Evolutionary conservation across 2,113 vertebrate species (phyloP).

Genomic region (Camelus dromedarius): DNA sequence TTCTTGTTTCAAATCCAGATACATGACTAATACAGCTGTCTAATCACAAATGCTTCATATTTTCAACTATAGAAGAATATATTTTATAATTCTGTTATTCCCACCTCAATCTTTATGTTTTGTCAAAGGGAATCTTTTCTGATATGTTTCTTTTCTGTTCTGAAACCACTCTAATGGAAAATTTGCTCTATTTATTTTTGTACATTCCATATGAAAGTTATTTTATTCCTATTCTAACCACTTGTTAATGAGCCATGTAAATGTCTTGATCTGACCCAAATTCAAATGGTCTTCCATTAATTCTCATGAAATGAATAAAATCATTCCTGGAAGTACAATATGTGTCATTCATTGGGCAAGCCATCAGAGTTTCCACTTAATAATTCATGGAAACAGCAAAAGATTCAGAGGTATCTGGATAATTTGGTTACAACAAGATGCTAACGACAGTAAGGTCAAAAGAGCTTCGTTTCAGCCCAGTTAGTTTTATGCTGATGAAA

Average conservation of each 20-base stretch:
- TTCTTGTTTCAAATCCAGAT: slow-evolving; percentile 18
- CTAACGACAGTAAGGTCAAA: slow-evolving; percentile 18
- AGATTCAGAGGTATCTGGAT: background rate
- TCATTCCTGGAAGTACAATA: slow-evolving; percentile 42
- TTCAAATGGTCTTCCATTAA: background rate
- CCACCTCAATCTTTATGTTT: background rate
- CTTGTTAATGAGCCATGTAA: slow-evolving; percentile 48
- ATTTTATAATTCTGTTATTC: background rate
- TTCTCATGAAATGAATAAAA: slow-evolving; percentile 20
- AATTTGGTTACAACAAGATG: background rate
- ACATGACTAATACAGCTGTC: background rate
- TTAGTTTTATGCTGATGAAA: background rate
- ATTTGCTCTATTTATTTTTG: background rate
- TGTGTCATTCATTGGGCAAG: background rate
- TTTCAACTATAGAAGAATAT: slow-evolving; percentile 51
- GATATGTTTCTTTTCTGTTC: slow-evolving; percentile 30
- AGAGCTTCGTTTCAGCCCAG: background rate
- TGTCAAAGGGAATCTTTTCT: slow-evolving; percentile 39
- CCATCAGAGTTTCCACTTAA: background rate
- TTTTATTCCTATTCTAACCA: slow-evolving; percentile 40
- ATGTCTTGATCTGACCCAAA: slow-evolving; percentile 41
- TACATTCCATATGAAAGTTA: background rate
- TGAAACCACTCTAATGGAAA: slow-evolving; percentile 42
- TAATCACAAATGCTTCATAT: background rate
- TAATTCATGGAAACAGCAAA: slow-evolving; percentile 22